Percentiles rank a stretch among this genome's conserved stretches.
Conservation (phyloP, 2,888 invertebrate species). For the Panopea generosa region DNA sequence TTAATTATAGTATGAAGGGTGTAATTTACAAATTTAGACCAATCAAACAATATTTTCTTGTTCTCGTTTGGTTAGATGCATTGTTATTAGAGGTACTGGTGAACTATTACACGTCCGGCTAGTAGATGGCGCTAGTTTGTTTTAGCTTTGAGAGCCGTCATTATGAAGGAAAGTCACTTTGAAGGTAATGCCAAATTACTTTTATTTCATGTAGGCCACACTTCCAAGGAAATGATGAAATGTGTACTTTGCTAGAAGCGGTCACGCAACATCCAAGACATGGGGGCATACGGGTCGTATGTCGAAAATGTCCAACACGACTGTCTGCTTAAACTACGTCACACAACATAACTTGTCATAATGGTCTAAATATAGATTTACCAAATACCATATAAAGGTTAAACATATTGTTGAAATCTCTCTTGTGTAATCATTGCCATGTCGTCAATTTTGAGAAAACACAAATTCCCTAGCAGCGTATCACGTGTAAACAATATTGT, state of each 20-base stretch:
- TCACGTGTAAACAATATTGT: no score
- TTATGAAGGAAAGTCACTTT: no score
- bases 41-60: slow-evolving; percentile 31
- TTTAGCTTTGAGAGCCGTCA: background rate
- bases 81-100: slow-evolving; percentile 39
- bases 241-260: background rate
- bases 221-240: slow-evolving; percentile 8
- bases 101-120: slow-evolving; percentile 50
- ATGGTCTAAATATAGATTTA: no score
- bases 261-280: slow-evolving; percentile 2
- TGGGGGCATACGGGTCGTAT: background rate
- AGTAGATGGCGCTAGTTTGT: slow-evolving; percentile 15
- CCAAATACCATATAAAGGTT: no score
- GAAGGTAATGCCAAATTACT: no score
- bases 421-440: no score
- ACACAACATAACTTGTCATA: no score
- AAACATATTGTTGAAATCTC: no score
- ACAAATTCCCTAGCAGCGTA: no score
- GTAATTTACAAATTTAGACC: slow-evolving; percentile 59
- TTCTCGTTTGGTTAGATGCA: slow-evolving; percentile 22
- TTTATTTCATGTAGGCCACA: slow-evolving; percentile 5
- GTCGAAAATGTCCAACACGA: background rate
- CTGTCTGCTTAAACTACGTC: no score
- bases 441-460: no score
- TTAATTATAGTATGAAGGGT: slow-evolving; percentile 33